A percentile compares a stretch with the other conserved stretches of the same genome.
These are phyloP conservation scores for Tiliqua scincoides DNA, from an alignment of 2,113 vertebrate genomes.

Conservation along the genomic window DNA sequence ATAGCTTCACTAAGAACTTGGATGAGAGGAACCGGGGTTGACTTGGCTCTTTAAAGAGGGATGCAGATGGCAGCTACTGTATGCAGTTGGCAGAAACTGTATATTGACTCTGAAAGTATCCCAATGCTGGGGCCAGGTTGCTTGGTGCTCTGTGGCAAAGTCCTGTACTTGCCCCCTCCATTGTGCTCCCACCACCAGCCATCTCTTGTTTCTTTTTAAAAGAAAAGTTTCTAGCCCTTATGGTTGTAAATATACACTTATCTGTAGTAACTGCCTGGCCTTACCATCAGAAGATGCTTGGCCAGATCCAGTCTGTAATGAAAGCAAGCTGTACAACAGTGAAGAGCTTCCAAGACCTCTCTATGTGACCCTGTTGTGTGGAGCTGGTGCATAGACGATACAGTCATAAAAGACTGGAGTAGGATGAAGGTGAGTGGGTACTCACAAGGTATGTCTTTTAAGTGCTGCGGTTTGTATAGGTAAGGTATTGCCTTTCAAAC, in stretches of 20 bases:
- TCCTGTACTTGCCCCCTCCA: no score
- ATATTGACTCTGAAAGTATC: neutral
- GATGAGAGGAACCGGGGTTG: neutral
- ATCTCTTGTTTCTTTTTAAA: neutral
- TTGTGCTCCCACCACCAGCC: no score
- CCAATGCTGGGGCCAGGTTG: no score
- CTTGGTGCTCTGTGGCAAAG: no score
- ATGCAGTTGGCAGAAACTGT: neutral
- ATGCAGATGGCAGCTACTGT: neutral
- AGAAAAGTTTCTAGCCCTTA: neutral
- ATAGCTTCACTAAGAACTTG: neutral
- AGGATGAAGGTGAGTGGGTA: neutral
- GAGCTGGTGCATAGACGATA: neutral
- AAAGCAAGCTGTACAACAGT: no score
- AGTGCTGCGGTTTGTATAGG: no score
- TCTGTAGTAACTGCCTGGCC: no score
- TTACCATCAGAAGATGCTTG: neutral
- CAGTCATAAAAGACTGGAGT: neutral
- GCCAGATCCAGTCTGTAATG: neutral
- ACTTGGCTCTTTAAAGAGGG: neutral
- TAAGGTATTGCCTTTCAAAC: no score
- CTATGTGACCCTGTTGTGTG: neutral
- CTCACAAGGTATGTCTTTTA: neutral
- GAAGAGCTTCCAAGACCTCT: neutral
- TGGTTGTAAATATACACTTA: no score